Evolutionary conservation across 1,140 invertebrate genomes (phyloP), one percentile per base, ranked within the genome.

Genomic region (Mesaphorura yosii): DNA sequence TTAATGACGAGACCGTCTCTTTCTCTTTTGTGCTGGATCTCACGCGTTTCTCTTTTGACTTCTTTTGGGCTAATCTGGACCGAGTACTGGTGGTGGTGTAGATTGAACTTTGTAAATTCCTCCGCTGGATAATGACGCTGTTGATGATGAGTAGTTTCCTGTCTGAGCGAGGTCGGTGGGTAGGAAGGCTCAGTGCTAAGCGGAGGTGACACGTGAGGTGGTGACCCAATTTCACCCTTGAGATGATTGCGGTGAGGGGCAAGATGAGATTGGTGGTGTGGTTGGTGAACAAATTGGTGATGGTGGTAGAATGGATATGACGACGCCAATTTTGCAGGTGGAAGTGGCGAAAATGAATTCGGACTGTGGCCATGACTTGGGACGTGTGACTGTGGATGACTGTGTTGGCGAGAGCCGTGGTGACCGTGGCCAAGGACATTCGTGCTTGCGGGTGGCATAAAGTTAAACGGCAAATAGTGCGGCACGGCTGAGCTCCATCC

Each of bases 131-230:
- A n/a, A n/a, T n/a, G n/a, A n/a, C 31, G 72, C 77, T 39, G 69
- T 79, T 12, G 74, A 77, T 62, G 70, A 82, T 29, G 76, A 69
- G 0, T 69, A 68, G 28, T 69, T 71, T 31, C 73, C 69, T 12
- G 71, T 64, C 62, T 26, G 22, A 48, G 23, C 17, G 25, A 28
- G 14, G 50, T 17, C 1, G 47, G 42, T 22, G 59, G 59, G 25
- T 62, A 62, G 23, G 56, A 57, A 15, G 59, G 53, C 48, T 62
- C 59, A 3, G 50, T 39, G 19, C 51, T 59, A 37, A 60, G 25
- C 28, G 58, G 53, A n/a, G 55, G 55, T 51, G 58, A 60, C 10
- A 62, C 29, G 48, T 57, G 53, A 39, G 57, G 56, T 44, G 52
- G 55, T 47, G 64, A 62, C 19, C 53, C 55, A 20, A 29, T n/a